A percentile compares a stretch with the other conserved stretches of the same genome.
phyloP scores from a whole-genome alignment of 2,797 vertebrate species.

The Epinephelus malabaricus region DNA sequence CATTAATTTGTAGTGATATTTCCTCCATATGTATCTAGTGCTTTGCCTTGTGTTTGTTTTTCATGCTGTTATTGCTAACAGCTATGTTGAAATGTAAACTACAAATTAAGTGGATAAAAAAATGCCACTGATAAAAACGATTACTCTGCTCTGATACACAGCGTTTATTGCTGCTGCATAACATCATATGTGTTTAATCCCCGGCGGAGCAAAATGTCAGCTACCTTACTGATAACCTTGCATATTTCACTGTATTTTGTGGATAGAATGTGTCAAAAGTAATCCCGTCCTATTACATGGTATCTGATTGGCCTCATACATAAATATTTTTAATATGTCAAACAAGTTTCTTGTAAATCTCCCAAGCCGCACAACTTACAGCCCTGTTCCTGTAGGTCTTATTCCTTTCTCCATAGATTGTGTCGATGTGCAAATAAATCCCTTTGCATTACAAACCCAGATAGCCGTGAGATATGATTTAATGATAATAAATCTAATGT shows the following conservation, averaged over 20 bases:
- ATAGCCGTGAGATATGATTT: slow-evolving; percentile 76
- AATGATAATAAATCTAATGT: slow-evolving; percentile 75
- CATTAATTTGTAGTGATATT: neutral
- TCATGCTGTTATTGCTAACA: neutral
- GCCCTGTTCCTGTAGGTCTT: slow-evolving; percentile 35
- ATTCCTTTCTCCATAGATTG: slow-evolving; percentile 56
- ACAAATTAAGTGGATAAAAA: neutral
- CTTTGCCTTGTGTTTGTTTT: neutral
- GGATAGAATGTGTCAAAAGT: slow-evolving; percentile 34
- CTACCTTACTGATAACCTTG: slow-evolving; percentile 25
- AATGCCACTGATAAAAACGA: neutral
- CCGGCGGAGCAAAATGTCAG: neutral
- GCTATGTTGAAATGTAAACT: neutral
- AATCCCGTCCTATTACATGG: slow-evolving; percentile 26
- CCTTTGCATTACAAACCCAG: slow-evolving; percentile 53
- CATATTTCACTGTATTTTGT: slow-evolving; percentile 12
- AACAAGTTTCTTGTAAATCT: slow-evolving; percentile 38
- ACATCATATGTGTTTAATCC: slow-evolving; percentile 22
- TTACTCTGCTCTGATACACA: neutral
- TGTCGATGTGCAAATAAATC: slow-evolving; percentile 66
- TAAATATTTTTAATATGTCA: slow-evolving; percentile 44
- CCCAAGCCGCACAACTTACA: slow-evolving; percentile 20
- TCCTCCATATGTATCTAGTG: neutral
- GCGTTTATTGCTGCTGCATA: neutral
- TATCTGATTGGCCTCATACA: slow-evolving; percentile 26